Percentiles rank a stretch among this genome's conserved stretches.
Conservation (phyloP, 2,888 invertebrate species). For the Eulithis prunata region DNA sequence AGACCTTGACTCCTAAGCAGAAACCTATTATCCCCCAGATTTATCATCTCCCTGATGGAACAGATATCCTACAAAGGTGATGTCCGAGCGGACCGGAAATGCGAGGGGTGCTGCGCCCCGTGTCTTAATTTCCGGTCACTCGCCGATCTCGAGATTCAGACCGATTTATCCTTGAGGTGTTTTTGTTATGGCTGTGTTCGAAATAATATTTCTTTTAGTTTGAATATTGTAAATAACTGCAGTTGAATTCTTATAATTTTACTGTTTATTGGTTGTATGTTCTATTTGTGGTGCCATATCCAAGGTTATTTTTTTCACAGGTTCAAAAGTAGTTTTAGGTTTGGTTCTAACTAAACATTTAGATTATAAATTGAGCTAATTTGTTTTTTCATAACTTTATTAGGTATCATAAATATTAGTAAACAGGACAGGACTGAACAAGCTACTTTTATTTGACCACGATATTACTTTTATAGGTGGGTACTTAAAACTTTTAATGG, state of each 20-base stretch:
- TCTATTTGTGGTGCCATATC: no score
- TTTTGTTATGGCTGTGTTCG: constrained; percentile 26
- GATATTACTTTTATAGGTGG: constrained; percentile 27
- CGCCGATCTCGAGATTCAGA: constrained; percentile 68
- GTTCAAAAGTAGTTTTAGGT: no score
- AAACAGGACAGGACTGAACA: constrained; percentile 2
- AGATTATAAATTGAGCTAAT: no score
- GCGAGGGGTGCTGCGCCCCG: constrained; percentile 55
- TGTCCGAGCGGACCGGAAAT: constrained; percentile 68
- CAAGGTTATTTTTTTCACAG: no score
- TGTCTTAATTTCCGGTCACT: constrained; percentile 81
- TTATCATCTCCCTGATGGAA: constrained; percentile 53
- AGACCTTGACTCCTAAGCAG: constrained; percentile 8
- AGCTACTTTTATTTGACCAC: constrained; percentile 5
- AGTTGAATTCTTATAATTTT: no score
- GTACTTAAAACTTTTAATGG: constrained; percentile 34
- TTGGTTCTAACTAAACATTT: no score
- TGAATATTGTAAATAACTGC: background rate
- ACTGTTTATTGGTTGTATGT: no score
- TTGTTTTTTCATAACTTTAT: no score
- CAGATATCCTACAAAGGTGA: constrained; percentile 71
- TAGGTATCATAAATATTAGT: no score
- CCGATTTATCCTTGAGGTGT: constrained; percentile 45
- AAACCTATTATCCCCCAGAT: constrained; percentile 56
- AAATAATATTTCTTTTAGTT: constrained; percentile 12